phyloP scores from a whole-genome alignment of 2,797 vertebrate species.

The Serranus cabrilla region DNA sequence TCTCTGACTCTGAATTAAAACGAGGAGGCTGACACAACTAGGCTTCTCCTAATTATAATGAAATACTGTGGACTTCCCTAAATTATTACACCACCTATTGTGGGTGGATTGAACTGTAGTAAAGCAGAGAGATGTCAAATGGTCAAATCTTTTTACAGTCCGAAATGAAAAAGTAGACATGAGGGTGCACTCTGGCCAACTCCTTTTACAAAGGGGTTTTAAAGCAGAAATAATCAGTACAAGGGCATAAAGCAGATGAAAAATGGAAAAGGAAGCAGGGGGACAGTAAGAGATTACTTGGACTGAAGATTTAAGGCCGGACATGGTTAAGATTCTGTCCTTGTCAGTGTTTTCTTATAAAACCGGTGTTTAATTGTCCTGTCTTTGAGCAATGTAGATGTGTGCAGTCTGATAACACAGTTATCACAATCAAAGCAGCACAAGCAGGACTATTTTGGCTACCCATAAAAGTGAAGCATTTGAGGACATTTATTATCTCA shows the following conservation, averaged over 20 bases:
- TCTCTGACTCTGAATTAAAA: background rate
- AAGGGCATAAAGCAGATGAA: background rate
- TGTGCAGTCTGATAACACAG: background rate
- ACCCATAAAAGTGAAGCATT: slow-evolving; percentile 4
- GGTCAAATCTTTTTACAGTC: background rate
- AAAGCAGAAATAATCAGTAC: background rate
- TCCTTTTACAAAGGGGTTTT: background rate
- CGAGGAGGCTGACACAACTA: background rate
- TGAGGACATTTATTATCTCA: slow-evolving; percentile 23
- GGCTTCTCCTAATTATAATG: background rate
- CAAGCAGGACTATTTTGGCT: background rate
- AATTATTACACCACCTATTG: background rate
- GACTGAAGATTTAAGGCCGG: background rate
- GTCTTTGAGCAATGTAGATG: background rate
- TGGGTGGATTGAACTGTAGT: background rate
- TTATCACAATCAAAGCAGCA: background rate
- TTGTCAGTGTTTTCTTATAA: slow-evolving; percentile 1
- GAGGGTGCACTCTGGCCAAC: background rate
- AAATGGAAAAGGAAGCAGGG: background rate
- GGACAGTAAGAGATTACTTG: background rate
- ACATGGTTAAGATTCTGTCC: background rate
- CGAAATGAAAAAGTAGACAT: background rate
- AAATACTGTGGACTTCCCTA: background rate
- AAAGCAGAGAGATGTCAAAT: background rate
- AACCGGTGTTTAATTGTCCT: slow-evolving; percentile 5